phyloP scores from a whole-genome alignment of 2,888 invertebrate species.

The Agrilus cyanescens region DNA sequence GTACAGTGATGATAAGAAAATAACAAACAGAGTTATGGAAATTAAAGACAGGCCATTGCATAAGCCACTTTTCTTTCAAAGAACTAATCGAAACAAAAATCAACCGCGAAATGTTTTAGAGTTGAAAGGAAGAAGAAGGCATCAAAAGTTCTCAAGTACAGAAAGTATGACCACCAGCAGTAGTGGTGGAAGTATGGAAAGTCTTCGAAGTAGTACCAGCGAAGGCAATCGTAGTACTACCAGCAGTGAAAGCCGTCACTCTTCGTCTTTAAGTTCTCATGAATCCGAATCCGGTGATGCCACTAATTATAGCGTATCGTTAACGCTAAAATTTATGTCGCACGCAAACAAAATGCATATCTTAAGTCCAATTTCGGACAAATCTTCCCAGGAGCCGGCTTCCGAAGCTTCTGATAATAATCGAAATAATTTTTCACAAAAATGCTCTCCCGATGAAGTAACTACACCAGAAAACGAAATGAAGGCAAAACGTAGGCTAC shows the following conservation, averaged over 20 bases:
- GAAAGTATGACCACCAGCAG: slow-evolving; percentile 82
- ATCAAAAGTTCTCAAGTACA: slow-evolving; percentile 60
- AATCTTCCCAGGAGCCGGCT: slow-evolving; percentile 76
- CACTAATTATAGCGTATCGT: slow-evolving; percentile 44
- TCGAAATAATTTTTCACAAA: slow-evolving; percentile 65
- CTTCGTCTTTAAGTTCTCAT: slow-evolving; percentile 74
- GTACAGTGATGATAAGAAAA: slow-evolving; percentile 41
- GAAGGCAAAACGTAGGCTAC: slow-evolving; percentile 52
- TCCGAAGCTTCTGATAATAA: slow-evolving; percentile 75
- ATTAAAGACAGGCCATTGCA: slow-evolving; percentile 58
- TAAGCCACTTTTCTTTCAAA: slow-evolving; percentile 27
- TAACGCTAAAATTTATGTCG: slow-evolving; percentile 53
- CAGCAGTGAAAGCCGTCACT: slow-evolving; percentile 73
- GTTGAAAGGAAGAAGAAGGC: slow-evolving; percentile 53
- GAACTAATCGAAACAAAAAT: slow-evolving; percentile 16
- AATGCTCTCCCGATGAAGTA: slow-evolving; percentile 59
- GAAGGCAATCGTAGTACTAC: slow-evolving; percentile 78
- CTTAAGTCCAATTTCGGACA: slow-evolving; percentile 80
- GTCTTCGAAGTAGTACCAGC: slow-evolving; percentile 74
- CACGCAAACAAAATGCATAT: slow-evolving; percentile 70
- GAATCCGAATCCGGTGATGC: slow-evolving; percentile 69
- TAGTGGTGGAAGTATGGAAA: slow-evolving; percentile 81
- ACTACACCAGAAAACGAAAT: slow-evolving; percentile 37
- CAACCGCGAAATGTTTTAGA: slow-evolving; percentile 24
- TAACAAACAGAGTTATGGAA: slow-evolving; percentile 46